Base-by-base conservation (phyloP, 2,888 invertebrate species). In the Anoncus sp. region DNA sequence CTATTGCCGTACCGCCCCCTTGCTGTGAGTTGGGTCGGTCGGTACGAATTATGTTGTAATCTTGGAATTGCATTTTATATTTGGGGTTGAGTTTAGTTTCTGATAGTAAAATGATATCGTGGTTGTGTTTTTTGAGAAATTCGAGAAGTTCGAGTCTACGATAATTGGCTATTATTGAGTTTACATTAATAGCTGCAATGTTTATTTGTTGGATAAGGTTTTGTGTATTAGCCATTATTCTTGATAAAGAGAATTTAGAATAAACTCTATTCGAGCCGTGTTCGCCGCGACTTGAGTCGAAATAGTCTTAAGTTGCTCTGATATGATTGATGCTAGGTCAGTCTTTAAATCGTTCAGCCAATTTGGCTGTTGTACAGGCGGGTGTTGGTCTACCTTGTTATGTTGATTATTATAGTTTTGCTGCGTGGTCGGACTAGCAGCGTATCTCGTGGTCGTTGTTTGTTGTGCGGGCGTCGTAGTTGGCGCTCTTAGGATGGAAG, bases 1-100 rank as follows among this genome's bases (percentile, higher is more conserved):
- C 38, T n/a, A n/a, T n/a, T n/a, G n/a, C n/a, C n/a, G n/a, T n/a
- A n/a, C n/a, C n/a, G n/a, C n/a, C n/a, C n/a, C n/a, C n/a, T n/a
- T n/a, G n/a, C n/a, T n/a, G n/a, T n/a, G n/a, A n/a, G 31, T 66
- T 69, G 2, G 66, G 65, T 69, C 80, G 62, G 27, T 80, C 80
- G 20, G 20, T 74, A 22, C 80, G 20, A 6, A 60, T 43, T 47
- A 77, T 22, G 14, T 69, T 60, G 18, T 74, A 49, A 20, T 70
- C 60, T 53, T 63, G 18, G 12, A 73, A 38, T 12, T 22, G 14
- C n/a, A 79, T 3, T 31, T 70, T 60, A 43, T 75, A 60, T 20
- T 77, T 80, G 69, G 70, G 49, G 20, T 49, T 49, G n/a, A 49
- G 20, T 18, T 49, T 49, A 7, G 49, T 49, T 20, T 20, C 49